These are phyloP conservation scores for Cervus canadensis DNA, from an alignment of 2,113 vertebrate genomes.

Conservation along the genomic window DNA sequence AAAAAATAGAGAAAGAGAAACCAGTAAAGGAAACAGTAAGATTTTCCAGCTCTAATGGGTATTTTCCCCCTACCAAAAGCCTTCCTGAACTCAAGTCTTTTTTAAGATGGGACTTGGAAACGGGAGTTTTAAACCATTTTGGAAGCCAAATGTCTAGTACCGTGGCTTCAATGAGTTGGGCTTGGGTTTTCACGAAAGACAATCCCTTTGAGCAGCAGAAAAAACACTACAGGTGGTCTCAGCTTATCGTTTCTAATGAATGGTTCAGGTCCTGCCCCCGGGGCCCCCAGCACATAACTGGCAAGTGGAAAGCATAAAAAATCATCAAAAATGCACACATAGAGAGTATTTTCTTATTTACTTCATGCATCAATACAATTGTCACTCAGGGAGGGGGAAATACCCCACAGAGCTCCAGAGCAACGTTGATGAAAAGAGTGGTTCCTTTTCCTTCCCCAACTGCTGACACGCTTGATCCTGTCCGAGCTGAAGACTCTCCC, in stretches of 20 bases:
- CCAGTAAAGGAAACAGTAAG: background rate
- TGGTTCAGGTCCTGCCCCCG: background rate
- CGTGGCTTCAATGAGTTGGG: background rate
- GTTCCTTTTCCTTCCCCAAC: background rate
- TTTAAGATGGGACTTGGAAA: background rate
- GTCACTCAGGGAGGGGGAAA: background rate
- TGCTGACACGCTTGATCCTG: background rate
- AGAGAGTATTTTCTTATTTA: background rate
- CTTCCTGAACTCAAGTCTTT: background rate
- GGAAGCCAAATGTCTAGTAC: background rate
- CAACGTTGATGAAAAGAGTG: background rate
- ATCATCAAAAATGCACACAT: background rate
- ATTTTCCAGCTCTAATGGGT: slow-evolving; percentile 20
- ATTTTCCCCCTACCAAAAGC: background rate
- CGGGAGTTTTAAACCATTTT: background rate
- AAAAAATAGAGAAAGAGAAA: background rate
- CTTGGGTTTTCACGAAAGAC: background rate
- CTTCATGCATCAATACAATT: background rate
- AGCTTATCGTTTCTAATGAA: background rate
- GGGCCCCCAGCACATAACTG: background rate
- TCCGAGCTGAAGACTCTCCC: background rate
- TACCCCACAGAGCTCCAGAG: background rate
- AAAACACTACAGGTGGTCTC: background rate
- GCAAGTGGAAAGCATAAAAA: background rate
- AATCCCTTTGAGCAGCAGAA: background rate